Base-by-base conservation (phyloP, 2,888 invertebrate species). In the Malthinus flaveolus region DNA sequence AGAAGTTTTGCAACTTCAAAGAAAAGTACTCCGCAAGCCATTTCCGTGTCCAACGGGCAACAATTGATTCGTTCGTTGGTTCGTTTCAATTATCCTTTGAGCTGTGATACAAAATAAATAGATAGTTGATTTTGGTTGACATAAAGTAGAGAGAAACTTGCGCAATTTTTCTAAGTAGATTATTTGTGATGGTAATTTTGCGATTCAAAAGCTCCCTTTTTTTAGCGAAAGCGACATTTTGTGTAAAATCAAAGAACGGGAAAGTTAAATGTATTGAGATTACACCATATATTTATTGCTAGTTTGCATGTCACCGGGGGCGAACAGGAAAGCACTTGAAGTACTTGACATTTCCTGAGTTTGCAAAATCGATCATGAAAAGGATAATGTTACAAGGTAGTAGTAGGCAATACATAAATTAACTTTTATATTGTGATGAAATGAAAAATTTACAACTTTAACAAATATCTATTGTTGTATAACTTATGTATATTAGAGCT, bases 271-370 rank as follows among this genome's bases (percentile, higher is more conserved):
- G 47, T 37, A 55, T 55, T 36, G 48, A 52, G 47, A 42, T 35
- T 42, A 52, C 32, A 56, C 54, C 49, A 66, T 60, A 61, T 68
- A 68, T 70, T 70, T 70, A 71, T 66, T 67, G 58, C 63, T 46
- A 62, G 63, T 71, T 72, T 57, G 72, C 72, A 72, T 72, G 72
- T 70, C 67, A 59, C 60, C 49, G 48, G 55, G 56, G 56, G 64
- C 64, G 64, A 71, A 66, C 68, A 63, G 67, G 71, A 71, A 71
- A 68, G 65, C 71, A 70, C 67, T 71, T 68, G 67, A 66, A 68
- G 67, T 68, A 70, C 67, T 62, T 67, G 67, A 71, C 71, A 71
- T 71, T 71, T 72, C 71, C 72, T 71, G 69, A 62, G 67, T 69
- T 72, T 69, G 67, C 66, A 67, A 65, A 68, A 66, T 64, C 68